Percentiles rank a stretch among this genome's conserved stretches.
phyloP scores from a whole-genome alignment of 2,797 vertebrate genomes.

The Falco naumanni region DNA sequence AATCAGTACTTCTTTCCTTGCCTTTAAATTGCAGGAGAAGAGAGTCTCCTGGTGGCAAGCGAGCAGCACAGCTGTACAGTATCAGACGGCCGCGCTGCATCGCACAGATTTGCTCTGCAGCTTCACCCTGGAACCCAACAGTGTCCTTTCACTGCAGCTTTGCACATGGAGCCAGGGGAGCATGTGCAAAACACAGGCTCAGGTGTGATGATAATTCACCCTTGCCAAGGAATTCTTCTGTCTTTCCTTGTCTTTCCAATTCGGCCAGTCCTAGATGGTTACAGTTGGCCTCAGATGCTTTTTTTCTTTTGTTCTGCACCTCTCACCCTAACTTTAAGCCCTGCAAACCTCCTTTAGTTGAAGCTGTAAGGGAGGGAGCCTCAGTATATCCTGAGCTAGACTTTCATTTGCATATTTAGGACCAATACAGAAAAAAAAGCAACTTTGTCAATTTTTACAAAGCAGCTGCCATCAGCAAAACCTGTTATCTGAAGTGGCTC shows the following conservation, averaged over 20 bases:
- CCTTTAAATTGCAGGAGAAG: neutral
- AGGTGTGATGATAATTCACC: neutral
- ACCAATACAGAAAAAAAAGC: neutral
- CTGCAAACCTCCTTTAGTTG: neutral
- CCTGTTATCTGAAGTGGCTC: neutral
- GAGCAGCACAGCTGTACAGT: rapidly evolving
- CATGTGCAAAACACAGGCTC: neutral
- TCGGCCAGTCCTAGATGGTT: neutral
- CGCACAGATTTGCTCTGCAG: rapidly evolving
- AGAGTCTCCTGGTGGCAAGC: neutral
- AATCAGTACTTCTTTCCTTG: no score
- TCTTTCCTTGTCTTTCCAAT: neutral
- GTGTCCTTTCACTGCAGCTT: neutral
- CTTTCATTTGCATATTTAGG: neutral
- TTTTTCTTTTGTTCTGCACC: neutral
- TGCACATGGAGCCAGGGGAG: neutral
- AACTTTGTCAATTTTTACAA: neutral
- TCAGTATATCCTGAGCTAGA: neutral
- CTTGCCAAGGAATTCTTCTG: neutral
- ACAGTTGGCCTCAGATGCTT: neutral
- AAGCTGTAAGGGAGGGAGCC: neutral
- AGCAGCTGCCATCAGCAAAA: neutral
- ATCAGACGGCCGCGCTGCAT: rapidly evolving
- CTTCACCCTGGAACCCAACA: neutral
- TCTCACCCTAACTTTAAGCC: neutral